These are phyloP conservation scores for Accipiter virgatus DNA, from an alignment of 2,113 vertebrate species.

Conservation along the genomic window DNA sequence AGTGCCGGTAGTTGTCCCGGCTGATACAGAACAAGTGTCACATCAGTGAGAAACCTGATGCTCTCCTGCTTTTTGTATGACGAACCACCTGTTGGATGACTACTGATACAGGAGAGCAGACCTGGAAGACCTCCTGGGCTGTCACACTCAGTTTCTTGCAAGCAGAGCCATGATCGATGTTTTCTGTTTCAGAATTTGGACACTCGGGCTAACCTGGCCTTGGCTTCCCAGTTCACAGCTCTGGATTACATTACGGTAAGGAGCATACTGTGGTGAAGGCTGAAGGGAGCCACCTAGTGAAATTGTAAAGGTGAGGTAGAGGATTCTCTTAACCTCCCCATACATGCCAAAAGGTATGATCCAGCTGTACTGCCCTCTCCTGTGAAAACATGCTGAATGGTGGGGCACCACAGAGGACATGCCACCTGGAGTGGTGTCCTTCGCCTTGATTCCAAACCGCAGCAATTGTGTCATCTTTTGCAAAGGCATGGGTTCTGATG, in stretches of 20 bases:
- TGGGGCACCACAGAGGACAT: neutral
- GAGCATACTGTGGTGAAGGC: neutral
- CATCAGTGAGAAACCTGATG: neutral
- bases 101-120: neutral
- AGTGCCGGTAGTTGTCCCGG: neutral
- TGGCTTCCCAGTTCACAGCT: constrained; percentile 63
- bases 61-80: neutral
- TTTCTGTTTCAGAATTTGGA: constrained; percentile 67
- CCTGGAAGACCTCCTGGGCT: neutral
- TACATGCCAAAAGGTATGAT: accelerated
- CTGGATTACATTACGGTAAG: constrained; percentile 70
- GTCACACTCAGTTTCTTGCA: neutral
- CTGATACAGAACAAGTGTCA: neutral
- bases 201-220: constrained; percentile 45
- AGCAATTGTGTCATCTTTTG: neutral
- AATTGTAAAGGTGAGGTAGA: neutral
- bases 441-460: neutral
- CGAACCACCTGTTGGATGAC: neutral
- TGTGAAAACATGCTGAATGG: neutral
- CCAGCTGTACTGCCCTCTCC: neutral
- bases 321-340: neutral
- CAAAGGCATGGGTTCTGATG: neutral
- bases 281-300: neutral
- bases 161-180: neutral
- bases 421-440: neutral